Base-by-base conservation (phyloP, 2,888 invertebrate genomes). In the Crepidodera aurea region DNA sequence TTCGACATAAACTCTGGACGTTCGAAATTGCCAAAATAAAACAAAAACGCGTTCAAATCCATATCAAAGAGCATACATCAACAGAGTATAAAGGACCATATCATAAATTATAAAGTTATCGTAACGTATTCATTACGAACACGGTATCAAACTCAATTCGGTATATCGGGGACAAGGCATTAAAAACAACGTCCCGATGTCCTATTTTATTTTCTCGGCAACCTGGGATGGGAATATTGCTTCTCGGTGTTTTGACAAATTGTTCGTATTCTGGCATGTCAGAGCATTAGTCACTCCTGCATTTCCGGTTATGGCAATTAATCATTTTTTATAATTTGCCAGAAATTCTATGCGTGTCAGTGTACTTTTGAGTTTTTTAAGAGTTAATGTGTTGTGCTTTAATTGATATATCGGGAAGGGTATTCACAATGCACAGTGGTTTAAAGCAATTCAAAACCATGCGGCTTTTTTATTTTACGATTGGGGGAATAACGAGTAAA, bases 241-340 rank as follows among this genome's bases (percentile, higher is more conserved):
- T 56, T 50, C 56, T 59, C 61, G 56, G 62, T 63, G 65, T 67
- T 67, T 56, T 67, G 67, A 67, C 67, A 67, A 65, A 67, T 65
- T 65, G 65, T 63, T 61, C 57, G 67, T 64, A 63, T 63, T 67
- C 60, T 59, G 63, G 63, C 51, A 50, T 60, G 67, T 65, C 63
- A 56, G 61, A 61, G 58, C 67, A 67, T 67, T 67, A 65, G 60
- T 67, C 67, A 67, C 54, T 55, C 40, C 48, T 62, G 63, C 63
- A 56, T 65, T 67, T 62, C 51, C 51, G 50, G 51, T 42, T 44
- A 18, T 51, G 51, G 44, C 56, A 42, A 67, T 67, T 67, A 65
- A 67, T 67, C 67, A 63, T 32, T 61, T 62, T 64, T 67, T 65
- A 59, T 63, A 61, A 62, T 68, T 70, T 69, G 64, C 65, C 50